Evolutionary conservation across 2,888 invertebrate species (phyloP).

Genomic region (Scaeva pyrastri): DNA sequence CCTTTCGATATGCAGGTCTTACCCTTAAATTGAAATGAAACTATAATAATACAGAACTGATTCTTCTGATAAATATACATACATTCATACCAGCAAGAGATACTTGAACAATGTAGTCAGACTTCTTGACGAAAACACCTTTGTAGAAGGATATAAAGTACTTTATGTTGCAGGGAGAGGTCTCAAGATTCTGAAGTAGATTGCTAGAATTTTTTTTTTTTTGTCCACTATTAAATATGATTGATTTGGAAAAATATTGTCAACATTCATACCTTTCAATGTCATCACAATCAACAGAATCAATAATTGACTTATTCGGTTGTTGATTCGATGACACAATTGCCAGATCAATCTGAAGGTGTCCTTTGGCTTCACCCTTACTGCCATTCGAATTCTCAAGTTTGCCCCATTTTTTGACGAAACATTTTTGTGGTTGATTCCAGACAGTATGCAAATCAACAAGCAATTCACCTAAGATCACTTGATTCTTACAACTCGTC

Average conservation of each 20-base stretch:
- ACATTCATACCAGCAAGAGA: conserved; percentile 80
- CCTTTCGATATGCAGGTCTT: conserved; percentile 87
- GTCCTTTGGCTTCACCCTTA: conserved; percentile 87
- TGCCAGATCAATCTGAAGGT: conserved; percentile 91
- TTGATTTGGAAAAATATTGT: background rate
- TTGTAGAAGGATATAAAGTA: conserved; percentile 86
- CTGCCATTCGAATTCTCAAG: conserved; percentile 87
- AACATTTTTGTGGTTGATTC: conserved; percentile 91
- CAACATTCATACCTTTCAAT: conserved; percentile 85
- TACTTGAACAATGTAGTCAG: conserved; percentile 81
- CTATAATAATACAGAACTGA: too few species aligned
- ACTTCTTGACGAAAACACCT: conserved; percentile 84
- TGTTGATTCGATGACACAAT: conserved; percentile 89
- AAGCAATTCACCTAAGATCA: conserved; percentile 86
- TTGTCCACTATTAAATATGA: too few species aligned
- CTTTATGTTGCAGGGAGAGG: conserved; percentile 81
- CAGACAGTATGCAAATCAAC: conserved; percentile 89
- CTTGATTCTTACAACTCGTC: conserved; percentile 84
- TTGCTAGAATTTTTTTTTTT: conserved; percentile 71
- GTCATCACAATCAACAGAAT: conserved; percentile 85
- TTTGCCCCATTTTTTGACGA: conserved; percentile 94
- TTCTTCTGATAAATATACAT: conserved; percentile 44
- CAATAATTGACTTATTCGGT: conserved; percentile 79
- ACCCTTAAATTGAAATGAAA: too few species aligned
- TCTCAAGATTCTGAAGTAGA: conserved; percentile 78